Base-by-base conservation (phyloP, 2,113 vertebrate genomes). In the Hiodon tergisus region DNA sequence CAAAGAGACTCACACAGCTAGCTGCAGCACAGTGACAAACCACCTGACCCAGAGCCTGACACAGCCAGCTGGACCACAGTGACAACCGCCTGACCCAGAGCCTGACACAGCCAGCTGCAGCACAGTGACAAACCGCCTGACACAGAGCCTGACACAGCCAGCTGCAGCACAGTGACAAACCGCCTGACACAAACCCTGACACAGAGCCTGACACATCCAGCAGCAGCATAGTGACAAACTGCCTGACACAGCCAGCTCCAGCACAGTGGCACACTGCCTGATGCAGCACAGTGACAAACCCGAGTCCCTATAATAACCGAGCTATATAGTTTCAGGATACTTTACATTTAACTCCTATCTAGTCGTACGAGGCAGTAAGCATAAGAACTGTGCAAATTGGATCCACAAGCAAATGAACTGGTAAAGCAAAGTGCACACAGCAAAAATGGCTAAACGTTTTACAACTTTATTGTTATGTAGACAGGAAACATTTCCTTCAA, bases 41-140 rank as follows among this genome's bases (percentile, higher is more conserved):
- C 11, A n/a, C n/a, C n/a, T n/a, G n/a, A n/a, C n/a, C n/a, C n/a
- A n/a, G n/a, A n/a, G n/a, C n/a, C n/a, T n/a, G n/a, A n/a, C n/a
- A n/a, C n/a, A n/a, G 31, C 31, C 31, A 31, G 69, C 53, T 50
- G 50, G 54, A 70, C 57, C 68, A 52, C 11, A 69, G 59, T 47
- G 59, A 11, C 11, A 52, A 17, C 4, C 13, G 17, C 65, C 51
- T 67, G n/a, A 77, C 53, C 13, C 58, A 50, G 63, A 9, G 67
- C 69, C 79, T 82, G 78, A 74, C 83, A 81, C 61, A 47, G 47
- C 76, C 79, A 82, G 81, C 81, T 84, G 83, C 76, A 76, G 70
- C 51, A 8, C 68, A 61, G 46, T 79, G 61, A 78, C 67, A 78
- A 82, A 82, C 67, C 63, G 65, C 59, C 31, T 31, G 31, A 31